These are phyloP conservation scores for Cephus nigrinus DNA, from an alignment of 2,888 invertebrate species.

Conservation along the genomic window DNA sequence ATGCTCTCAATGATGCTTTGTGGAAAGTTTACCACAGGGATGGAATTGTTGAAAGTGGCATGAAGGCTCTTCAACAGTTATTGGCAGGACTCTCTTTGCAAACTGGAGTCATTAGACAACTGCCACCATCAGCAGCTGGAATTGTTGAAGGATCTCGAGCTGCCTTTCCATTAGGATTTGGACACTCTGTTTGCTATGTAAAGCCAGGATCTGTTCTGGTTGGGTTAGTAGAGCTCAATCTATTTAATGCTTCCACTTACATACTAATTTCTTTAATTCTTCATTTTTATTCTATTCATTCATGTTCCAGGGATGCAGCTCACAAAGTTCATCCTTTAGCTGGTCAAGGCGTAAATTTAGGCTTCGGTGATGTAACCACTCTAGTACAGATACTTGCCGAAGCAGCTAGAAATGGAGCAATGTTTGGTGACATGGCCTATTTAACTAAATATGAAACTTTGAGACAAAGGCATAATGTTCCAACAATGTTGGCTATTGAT, in stretches of 20 bases:
- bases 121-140: slow-evolving; percentile 77
- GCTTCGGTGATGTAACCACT: slow-evolving; percentile 90
- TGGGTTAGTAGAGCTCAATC: slow-evolving; percentile 73
- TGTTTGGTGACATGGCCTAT: slow-evolving; percentile 77
- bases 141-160: slow-evolving; percentile 78
- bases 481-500: slow-evolving; percentile 89
- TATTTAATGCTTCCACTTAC: background rate
- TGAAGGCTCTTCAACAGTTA: slow-evolving; percentile 69
- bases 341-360: slow-evolving; percentile 97
- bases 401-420: slow-evolving; percentile 78
- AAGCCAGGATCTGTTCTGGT: slow-evolving; percentile 84
- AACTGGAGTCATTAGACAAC: slow-evolving; percentile 69
- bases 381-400: slow-evolving; percentile 79
- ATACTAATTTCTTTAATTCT: background rate
- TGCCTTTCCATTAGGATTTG: slow-evolving; percentile 91
- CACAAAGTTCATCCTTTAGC: slow-evolving; percentile 96
- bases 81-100: slow-evolving; percentile 65
- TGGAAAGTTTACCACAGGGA: slow-evolving; percentile 74
- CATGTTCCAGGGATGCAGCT: slow-evolving; percentile 78
- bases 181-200: slow-evolving; percentile 89
- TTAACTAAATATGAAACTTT: slow-evolving; percentile 85
- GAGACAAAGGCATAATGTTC: slow-evolving; percentile 88
- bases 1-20: slow-evolving; percentile 88
- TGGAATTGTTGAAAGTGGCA: slow-evolving; percentile 69
- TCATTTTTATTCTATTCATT: slow-evolving; percentile 30